Percentiles rank a stretch among this genome's conserved stretches.
Conservation (phyloP, 2,888 invertebrate genomes). For the Colletes collaris region DNA sequence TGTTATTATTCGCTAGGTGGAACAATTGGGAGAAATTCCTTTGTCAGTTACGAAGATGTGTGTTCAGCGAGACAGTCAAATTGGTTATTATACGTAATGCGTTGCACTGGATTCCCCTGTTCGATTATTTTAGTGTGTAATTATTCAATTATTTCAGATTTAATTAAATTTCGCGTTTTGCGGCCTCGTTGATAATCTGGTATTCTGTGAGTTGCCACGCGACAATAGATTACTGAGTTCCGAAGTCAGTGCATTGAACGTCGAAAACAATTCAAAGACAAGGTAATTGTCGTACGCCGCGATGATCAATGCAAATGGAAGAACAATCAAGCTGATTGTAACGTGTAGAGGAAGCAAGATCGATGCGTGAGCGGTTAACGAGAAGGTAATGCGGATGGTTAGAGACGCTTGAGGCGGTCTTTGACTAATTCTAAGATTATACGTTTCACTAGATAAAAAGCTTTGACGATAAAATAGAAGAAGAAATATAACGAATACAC, state of each 20-base stretch:
- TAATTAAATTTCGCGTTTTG: neutral
- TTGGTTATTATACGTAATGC: too few species aligned
- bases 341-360: neutral
- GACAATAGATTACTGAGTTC: neutral
- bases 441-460: too few species aligned
- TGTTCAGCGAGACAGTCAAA: too few species aligned
- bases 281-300: neutral
- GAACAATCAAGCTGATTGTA: slow-evolving; percentile 28
- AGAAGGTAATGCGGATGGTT: neutral
- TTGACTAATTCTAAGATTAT: neutral
- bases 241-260: neutral
- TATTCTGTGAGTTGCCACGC: neutral
- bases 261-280: slow-evolving; percentile 9
- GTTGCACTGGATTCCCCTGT: too few species aligned
- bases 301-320: slow-evolving; percentile 25
- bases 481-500: too few species aligned
- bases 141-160: neutral
- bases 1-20: too few species aligned
- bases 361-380: slow-evolving; percentile 1
- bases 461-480: too few species aligned
- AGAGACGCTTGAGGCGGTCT: neutral
- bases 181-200: neutral
- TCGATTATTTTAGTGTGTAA: too few species aligned
- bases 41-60: too few species aligned
- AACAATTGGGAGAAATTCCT: too few species aligned